These are phyloP conservation scores for Mactromeris polynyma DNA, from an alignment of 2,888 invertebrate species.

Conservation along the genomic window DNA sequence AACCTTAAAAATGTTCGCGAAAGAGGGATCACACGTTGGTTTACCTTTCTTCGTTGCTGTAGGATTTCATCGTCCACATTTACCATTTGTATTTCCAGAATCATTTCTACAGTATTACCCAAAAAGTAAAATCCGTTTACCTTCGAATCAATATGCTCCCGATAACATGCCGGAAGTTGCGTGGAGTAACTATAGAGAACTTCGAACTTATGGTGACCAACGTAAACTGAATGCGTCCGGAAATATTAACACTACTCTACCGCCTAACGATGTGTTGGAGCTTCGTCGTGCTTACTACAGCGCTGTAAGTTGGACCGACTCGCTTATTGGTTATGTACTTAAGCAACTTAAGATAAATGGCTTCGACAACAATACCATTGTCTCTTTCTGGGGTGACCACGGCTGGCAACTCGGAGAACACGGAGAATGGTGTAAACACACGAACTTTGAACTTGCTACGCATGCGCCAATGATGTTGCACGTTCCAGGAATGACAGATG, in stretches of 20 bases:
- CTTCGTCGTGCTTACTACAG: conserved; percentile 78
- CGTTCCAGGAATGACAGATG: conserved; percentile 73
- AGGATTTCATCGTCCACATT: conserved; percentile 96
- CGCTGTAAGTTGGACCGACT: conserved; percentile 68
- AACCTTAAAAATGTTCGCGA: conserved; percentile 88
- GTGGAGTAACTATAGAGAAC: conserved; percentile 73
- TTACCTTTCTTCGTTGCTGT: conserved; percentile 93
- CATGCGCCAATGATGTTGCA: conserved; percentile 74
- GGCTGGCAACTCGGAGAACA: conserved; percentile 78
- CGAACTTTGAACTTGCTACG: conserved; percentile 73
- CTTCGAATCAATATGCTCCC: conserved; percentile 75
- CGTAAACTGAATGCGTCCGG: conserved; percentile 67
- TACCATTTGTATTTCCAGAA: conserved; percentile 94
- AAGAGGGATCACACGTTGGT: conserved; percentile 64
- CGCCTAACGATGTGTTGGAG: conserved; percentile 61
- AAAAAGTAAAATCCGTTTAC: conserved; percentile 59
- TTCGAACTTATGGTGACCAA: conserved; percentile 71
- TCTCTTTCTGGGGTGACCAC: conserved; percentile 64
- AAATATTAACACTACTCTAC: conserved; percentile 75
- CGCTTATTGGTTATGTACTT: conserved; percentile 66
- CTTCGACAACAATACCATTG: conserved; percentile 60
- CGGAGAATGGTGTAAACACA: conserved; percentile 75
- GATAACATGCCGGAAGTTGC: conserved; percentile 74
- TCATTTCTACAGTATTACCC: conserved; percentile 90
- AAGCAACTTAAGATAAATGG: conserved; percentile 58